Evolutionary conservation across 2,888 invertebrate species (phyloP).

Genomic region (Tridacna crocea): DNA sequence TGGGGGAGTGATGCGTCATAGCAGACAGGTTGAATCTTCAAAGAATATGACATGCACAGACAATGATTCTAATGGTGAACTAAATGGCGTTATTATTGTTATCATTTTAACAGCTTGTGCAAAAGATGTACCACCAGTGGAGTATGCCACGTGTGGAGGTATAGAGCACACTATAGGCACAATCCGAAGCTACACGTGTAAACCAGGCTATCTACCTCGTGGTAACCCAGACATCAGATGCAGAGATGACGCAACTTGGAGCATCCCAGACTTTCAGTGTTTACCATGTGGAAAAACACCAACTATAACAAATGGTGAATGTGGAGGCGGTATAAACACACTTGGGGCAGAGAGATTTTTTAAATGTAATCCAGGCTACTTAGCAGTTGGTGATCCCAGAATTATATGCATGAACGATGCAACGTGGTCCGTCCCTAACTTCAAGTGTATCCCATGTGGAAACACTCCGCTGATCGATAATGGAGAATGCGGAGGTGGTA

Average conservation of each 20-base stretch:
- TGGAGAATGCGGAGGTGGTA: slow-evolving; percentile 40
- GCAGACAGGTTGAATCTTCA: too few relatives aligned
- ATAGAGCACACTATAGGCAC: slow-evolving; percentile 35
- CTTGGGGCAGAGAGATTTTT: slow-evolving; percentile 27
- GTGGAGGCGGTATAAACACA: slow-evolving; percentile 12
- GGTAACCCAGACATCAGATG: slow-evolving; percentile 44
- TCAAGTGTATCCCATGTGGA: slow-evolving; percentile 41
- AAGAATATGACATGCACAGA: too few relatives aligned
- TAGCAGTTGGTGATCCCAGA: slow-evolving; percentile 30
- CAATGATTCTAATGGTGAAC: too few relatives aligned
- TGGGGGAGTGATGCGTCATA: too few relatives aligned
- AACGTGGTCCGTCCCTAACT: slow-evolving; percentile 25
- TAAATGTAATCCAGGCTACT: slow-evolving; percentile 43
- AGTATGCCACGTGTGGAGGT: slow-evolving; percentile 35
- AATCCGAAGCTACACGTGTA: slow-evolving; percentile 25
- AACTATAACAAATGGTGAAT: background rate
- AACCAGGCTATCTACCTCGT: slow-evolving; percentile 34
- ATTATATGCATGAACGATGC: slow-evolving; percentile 30
- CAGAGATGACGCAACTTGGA: slow-evolving; percentile 29
- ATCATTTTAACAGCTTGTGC: too few relatives aligned
- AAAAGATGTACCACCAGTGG: background rate
- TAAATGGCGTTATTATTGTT: too few relatives aligned
- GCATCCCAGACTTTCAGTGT: slow-evolving; percentile 32
- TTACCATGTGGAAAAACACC: slow-evolving; percentile 38
- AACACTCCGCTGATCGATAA: slow-evolving; percentile 22